phyloP scores from a whole-genome alignment of 2,888 invertebrate genomes.

The Diplolepis rosae region DNA sequence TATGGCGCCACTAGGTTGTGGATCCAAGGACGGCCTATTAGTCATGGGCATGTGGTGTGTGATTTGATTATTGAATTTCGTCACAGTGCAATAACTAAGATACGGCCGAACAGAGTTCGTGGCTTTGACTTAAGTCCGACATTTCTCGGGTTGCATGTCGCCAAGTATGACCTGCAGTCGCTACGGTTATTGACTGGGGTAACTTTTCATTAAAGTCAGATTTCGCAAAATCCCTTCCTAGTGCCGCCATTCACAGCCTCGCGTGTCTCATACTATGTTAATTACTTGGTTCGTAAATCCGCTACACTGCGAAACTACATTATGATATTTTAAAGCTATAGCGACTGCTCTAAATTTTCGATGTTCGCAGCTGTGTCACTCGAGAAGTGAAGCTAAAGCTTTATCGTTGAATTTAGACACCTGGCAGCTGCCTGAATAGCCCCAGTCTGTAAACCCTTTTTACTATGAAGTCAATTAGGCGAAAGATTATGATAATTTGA shows the following conservation, averaged over 20 bases:
- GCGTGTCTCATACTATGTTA: conserved; percentile 40
- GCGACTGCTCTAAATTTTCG: conserved; percentile 14
- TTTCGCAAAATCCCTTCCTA: conserved; percentile 37
- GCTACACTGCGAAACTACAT: conserved; percentile 14
- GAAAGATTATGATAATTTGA: conserved; percentile 13
- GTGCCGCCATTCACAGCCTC: conserved; percentile 16
- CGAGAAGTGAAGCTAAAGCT: conserved; percentile 7
- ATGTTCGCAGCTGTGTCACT: conserved; percentile 29
- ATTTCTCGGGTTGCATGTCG: conserved; percentile 27
- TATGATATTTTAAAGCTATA: background rate
- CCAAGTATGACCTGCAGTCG: conserved; percentile 32
- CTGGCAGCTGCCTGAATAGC: conserved; percentile 5
- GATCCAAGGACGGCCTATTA: conserved; percentile 39
- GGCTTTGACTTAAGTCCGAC: conserved; percentile 13
- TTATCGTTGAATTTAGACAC: conserved; percentile 12
- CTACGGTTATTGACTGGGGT: conserved; percentile 37
- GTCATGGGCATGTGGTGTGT: conserved; percentile 50
- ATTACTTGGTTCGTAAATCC: conserved; percentile 38
- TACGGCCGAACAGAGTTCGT: conserved; percentile 38
- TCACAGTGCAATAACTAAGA: conserved; percentile 52
- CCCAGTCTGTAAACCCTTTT: background rate
- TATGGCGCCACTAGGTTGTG: conserved; percentile 45
- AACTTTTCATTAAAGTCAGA: conserved; percentile 46
- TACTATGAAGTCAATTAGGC: conserved; percentile 14
- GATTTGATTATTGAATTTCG: conserved; percentile 55